Percentiles rank a stretch among this genome's conserved stretches.
Conservation (phyloP, 2,113 vertebrate genomes). For the Cyrtonyx montezumae region DNA sequence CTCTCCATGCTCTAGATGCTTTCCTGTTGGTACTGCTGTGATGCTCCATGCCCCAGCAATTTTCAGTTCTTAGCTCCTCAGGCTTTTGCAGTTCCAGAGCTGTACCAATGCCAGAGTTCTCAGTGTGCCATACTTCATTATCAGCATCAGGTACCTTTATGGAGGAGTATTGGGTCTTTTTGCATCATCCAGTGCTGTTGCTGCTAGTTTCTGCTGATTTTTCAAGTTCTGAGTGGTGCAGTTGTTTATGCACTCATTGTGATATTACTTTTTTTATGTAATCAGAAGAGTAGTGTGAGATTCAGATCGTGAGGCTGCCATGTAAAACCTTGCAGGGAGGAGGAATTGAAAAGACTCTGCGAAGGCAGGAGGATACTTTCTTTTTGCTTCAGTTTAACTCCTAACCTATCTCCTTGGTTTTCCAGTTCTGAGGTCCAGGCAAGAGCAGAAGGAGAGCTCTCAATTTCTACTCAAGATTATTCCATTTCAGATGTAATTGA, state of each 20-base stretch:
- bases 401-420: background rate
- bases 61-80: background rate
- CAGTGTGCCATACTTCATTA: background rate
- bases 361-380: background rate
- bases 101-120: background rate
- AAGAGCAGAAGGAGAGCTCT: background rate
- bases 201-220: background rate
- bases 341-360: background rate
- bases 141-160: background rate
- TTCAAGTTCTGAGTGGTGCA: background rate
- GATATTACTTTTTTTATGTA: fast-evolving
- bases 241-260: background rate
- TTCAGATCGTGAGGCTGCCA: background rate
- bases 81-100: background rate
- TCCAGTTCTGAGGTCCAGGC: background rate
- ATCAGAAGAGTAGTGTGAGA: background rate
- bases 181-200: background rate
- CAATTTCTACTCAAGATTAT: background rate
- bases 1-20: background rate
- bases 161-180: background rate
- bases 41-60: background rate
- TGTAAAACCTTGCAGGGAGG: background rate
- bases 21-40: background rate
- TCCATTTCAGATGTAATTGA: slow-evolving; percentile 2
- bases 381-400: background rate